Base-by-base conservation (phyloP, 2,113 vertebrate species). In the Myodes glareolus region DNA sequence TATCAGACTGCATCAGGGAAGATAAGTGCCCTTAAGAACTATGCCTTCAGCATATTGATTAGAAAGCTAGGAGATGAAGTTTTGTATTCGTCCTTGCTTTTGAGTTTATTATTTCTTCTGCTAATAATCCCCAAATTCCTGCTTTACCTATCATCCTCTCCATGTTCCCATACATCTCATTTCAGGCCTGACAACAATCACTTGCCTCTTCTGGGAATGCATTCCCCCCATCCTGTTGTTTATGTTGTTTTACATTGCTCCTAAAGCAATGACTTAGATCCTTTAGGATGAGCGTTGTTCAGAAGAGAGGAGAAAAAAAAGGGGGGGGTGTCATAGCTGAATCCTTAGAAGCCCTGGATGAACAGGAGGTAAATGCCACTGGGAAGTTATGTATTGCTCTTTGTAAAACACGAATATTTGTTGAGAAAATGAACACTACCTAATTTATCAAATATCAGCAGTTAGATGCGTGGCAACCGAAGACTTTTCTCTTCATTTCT, bases 71-170 rank as follows among this genome's bases (percentile, higher is more conserved):
- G 27, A 92, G 76, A 76, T 42, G 36, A 78, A 89, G 78, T 80
- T 39, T 27, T 75, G 52, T 72, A 65, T 75, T 36, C 36, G 23
- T 70, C 27, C 67, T 81, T 89, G 29, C 17, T 5, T 92, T 93
- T 19, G 50, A 9, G n/a, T 31, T 31, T 87, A 31, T 42, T 14
- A 77, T 45, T 45, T 88, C 76, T 45, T 81, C 25, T 78, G 42
- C 92, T 86, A 63, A 47, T 58, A 97, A 93, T 89, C 47, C 3
- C n/a, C 70, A 68, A 88, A 21, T 78, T 67, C 36, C 61, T 82
- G 86, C 47, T 76, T 86, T 65, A 63, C 65, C 5, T 19, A 23
- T 25, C 45, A 42, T 29, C 7, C 7, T 52, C 85, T 52, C 50
- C 14, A n/a, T 3, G 33, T 65, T 21, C 47, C n/a, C 5, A 52